Conservation (phyloP, 35 echinoderm and acorn worm genomes). For the Chiridota heheva region DNA sequence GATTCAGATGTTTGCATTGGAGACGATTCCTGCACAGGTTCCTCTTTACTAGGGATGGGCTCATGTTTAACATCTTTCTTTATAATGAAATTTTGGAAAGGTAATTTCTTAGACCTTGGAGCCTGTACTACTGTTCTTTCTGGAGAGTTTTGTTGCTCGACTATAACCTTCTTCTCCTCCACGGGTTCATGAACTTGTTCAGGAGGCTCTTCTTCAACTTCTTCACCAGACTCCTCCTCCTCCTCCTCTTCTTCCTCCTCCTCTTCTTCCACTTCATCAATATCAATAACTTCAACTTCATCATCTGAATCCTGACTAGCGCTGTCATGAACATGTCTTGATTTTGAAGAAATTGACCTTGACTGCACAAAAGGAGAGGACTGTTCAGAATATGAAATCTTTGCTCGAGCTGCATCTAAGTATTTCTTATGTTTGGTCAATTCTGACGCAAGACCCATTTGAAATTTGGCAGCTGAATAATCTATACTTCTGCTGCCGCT, state of each 20-base stretch:
- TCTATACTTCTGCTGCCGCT: slow-evolving; percentile 55
- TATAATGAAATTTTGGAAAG: slow-evolving; percentile 71
- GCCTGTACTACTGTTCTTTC: slow-evolving; percentile 16
- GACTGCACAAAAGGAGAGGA: slow-evolving; percentile 26
- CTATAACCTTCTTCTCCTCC: not conserved
- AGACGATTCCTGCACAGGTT: not conserved
- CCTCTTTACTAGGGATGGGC: slow-evolving; percentile 14
- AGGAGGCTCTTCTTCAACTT: slow-evolving; percentile 1
- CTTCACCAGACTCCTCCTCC: slow-evolving; percentile 7
- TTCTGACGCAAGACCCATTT: slow-evolving; percentile 73
- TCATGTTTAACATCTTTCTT: slow-evolving; percentile 71
- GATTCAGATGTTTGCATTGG: slow-evolving; percentile 19
- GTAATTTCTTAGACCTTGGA: not conserved
- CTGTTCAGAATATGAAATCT: slow-evolving; percentile 30
- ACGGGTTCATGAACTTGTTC: not conserved
- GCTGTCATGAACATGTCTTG: slow-evolving; percentile 21
- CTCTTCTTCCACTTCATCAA: slow-evolving; percentile 25
- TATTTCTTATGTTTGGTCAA: slow-evolving; percentile 56
- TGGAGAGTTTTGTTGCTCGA: slow-evolving; percentile 29
- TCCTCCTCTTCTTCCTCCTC: slow-evolving; percentile 24
- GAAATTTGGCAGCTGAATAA: slow-evolving; percentile 55
- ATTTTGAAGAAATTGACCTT: not conserved
- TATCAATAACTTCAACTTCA: slow-evolving; percentile 12
- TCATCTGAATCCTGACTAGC: not conserved
- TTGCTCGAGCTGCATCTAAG: slow-evolving; percentile 30